phyloP scores from a whole-genome alignment of 2,797 vertebrate genomes.

The Rhabdomys pumilio region DNA sequence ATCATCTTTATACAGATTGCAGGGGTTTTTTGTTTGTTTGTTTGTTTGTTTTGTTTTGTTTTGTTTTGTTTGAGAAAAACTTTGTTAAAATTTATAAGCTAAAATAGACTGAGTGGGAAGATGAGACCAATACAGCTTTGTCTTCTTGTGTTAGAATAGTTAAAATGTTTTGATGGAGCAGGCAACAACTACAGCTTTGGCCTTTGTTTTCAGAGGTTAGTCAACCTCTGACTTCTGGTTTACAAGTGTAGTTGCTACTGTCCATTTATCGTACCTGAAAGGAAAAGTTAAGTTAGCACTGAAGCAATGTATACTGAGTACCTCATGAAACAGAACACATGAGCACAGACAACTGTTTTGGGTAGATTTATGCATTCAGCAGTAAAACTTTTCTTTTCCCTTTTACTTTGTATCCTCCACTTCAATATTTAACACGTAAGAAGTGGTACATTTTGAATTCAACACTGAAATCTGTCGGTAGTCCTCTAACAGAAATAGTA shows the following conservation, averaged over 20 bases:
- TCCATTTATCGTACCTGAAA: constrained; percentile 13
- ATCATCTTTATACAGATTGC: not conserved
- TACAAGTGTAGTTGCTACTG: not conserved
- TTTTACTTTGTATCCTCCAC: not conserved
- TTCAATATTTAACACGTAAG: not conserved
- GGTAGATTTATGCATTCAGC: not conserved
- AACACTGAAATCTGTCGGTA: not conserved
- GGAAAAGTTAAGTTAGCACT: not conserved
- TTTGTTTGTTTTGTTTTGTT: too few relatives aligned
- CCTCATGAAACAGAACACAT: not conserved
- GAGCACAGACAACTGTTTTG: not conserved
- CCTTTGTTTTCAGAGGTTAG: not conserved
- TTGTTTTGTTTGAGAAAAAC: not conserved
- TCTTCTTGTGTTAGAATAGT: not conserved
- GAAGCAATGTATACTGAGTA: not conserved
- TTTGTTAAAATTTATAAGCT: not conserved
- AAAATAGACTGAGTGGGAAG: not conserved
- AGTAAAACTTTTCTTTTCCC: not conserved
- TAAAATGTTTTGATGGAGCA: not conserved
- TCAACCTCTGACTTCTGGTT: not conserved
- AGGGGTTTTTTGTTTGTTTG: not conserved
- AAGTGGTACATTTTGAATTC: not conserved
- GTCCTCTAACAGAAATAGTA: constrained; percentile 15
- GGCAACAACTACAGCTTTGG: not conserved
- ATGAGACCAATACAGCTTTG: not conserved